Base-by-base conservation (phyloP, 2,797 vertebrate genomes). In the Echiichthys vipera region DNA sequence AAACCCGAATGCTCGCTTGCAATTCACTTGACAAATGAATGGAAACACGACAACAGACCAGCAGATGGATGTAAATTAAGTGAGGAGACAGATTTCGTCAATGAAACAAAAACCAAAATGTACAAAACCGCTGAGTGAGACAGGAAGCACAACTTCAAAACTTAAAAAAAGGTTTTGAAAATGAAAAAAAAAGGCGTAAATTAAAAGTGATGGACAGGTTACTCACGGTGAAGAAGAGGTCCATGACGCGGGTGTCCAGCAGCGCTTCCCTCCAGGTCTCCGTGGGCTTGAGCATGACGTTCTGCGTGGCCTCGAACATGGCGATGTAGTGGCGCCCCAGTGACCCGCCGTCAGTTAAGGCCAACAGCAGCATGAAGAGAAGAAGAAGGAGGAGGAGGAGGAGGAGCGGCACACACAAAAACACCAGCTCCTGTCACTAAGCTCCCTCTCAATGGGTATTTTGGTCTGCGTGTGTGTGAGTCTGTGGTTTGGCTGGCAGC, bases 251-350 rank as follows among this genome's bases (percentile, higher is more conserved):
- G 85, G 97, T 97, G 94, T 99, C 97, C 93, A 99, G 94, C 89
- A 99, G 96, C 18, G 96, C 96, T 91, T 98, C 98, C 47, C 98
- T 97, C 98, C 98, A 99, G 91, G 95, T 93, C 94, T 99, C 98
- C 7, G 97, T 97, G 54, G 98, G 98, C 94, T 99, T 99, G 83
- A 99, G 93, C 89, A 94, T 96, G 94, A 99, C 97, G 92, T 99
- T 99, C 96, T 99, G 98, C 81, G 97, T 97, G 89, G 98, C 97
- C 95, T 99, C 98, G 63, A 99, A 99, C 97, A 99, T 98, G 92
- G 97, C 97, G 93, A 99, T 99, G 96, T 99, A 99, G 96, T 99
- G 97, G 94, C 98, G 97, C 93, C 98, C 98, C 94, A 99, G 98
- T 99, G 95, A 96, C 93, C 92, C 93, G 84, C 92, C 86, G 88